Percentiles rank a stretch among this genome's conserved stretches.
Conservation (phyloP, 2,113 vertebrate genomes). For the Peromyscus leucopus region DNA sequence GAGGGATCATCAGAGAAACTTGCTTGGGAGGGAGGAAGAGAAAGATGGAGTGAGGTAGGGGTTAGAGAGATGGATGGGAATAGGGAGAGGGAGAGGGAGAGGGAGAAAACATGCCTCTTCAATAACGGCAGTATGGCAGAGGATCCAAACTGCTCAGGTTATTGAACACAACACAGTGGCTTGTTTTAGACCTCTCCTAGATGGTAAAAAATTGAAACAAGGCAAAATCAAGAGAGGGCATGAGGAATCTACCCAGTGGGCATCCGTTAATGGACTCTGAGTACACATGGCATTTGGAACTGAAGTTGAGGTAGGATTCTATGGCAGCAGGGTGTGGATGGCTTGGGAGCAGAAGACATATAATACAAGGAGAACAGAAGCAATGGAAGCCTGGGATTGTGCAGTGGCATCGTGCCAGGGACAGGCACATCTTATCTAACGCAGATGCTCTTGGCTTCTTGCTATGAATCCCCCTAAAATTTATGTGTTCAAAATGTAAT, state of each 20-base stretch:
- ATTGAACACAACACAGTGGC: not conserved
- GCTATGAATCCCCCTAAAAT: not conserved
- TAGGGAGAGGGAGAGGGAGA: not conserved
- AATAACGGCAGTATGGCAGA: not conserved
- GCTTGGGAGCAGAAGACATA: not conserved
- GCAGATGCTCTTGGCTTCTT: not conserved
- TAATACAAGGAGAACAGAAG: not conserved
- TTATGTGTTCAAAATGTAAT: not conserved
- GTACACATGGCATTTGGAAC: not conserved
- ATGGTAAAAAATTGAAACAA: not conserved
- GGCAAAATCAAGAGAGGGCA: not conserved
- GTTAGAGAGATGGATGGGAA: not conserved
- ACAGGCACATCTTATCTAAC: not conserved
- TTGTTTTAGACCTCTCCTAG: not conserved
- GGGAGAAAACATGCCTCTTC: not conserved
- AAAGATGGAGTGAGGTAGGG: not conserved
- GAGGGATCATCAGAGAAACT: not conserved
- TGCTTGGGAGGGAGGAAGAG: not conserved
- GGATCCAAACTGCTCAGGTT: no score
- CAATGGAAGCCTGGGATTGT: not conserved
- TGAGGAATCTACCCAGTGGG: not conserved
- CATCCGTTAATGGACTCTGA: not conserved
- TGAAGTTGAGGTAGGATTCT: not conserved
- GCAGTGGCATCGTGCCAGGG: not conserved
- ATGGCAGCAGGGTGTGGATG: not conserved